Conservation (phyloP, 1,140 invertebrate genomes). For the Scylla paramamosain region DNA sequence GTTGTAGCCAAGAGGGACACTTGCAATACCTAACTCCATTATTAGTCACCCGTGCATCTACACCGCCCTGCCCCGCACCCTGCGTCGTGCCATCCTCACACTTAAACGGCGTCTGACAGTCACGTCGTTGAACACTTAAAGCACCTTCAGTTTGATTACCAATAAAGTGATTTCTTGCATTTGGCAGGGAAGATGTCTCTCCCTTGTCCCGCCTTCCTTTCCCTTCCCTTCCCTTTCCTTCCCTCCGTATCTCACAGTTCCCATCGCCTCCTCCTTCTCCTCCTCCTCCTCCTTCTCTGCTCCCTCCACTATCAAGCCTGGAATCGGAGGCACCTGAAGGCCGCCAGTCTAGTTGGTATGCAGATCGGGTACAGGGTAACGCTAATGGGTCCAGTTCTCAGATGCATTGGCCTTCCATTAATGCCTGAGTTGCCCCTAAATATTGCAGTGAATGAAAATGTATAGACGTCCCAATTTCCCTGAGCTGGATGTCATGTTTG, state of each 20-base stretch:
- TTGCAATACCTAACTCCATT: too few species aligned
- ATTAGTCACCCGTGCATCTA: too few species aligned
- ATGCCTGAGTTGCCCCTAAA: background rate
- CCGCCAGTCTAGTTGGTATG: background rate
- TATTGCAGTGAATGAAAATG: background rate
- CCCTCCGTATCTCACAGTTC: background rate
- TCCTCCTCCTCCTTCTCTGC: background rate
- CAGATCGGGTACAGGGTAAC: background rate
- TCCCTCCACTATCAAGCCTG: background rate
- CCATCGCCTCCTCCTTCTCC: background rate
- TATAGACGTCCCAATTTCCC: background rate
- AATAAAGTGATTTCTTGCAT: too few species aligned
- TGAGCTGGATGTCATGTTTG: background rate
- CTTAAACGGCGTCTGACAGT: too few species aligned
- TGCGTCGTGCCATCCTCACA: too few species aligned
- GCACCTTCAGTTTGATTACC: too few species aligned
- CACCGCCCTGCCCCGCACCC: too few species aligned
- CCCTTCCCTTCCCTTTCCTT: conserved; percentile 6
- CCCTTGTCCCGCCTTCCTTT: background rate
- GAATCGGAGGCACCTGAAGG: background rate
- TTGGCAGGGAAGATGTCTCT: too few species aligned
- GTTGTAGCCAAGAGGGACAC: too few species aligned
- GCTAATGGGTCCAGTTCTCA: background rate
- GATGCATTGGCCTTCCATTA: conserved; percentile 1
- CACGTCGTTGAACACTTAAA: too few species aligned